These are phyloP conservation scores for Laticauda laticaudata DNA, from an alignment of 2,113 vertebrate genomes.

Conservation along the genomic window DNA sequence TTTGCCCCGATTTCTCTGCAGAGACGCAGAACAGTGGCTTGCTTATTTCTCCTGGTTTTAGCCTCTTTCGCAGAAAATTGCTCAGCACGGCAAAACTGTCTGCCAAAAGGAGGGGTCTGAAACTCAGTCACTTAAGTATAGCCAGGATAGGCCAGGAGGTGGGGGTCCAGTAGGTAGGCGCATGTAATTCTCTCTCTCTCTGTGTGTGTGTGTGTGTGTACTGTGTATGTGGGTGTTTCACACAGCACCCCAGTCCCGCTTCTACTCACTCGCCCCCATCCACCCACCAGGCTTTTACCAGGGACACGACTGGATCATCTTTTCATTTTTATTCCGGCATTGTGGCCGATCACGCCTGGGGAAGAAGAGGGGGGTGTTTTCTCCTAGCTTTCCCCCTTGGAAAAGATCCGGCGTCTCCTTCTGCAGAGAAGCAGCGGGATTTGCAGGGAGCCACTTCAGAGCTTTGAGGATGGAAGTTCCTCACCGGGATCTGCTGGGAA, in stretches of 20 bases:
- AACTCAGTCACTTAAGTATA: background rate
- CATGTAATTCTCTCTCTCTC: background rate
- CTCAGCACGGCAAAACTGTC: too few species aligned
- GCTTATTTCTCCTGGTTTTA: background rate
- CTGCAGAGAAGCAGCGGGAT: background rate
- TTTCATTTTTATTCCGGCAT: conserved; percentile 3
- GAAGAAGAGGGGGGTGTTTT: background rate
- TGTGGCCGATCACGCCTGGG: too few species aligned
- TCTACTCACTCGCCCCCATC: background rate
- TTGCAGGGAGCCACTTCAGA: background rate
- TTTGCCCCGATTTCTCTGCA: background rate
- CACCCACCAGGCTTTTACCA: background rate
- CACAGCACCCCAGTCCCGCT: background rate
- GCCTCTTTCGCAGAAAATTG: background rate
- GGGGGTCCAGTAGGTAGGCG: background rate
- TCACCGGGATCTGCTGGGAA: background rate
- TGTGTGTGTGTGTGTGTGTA: background rate
- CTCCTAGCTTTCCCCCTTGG: background rate
- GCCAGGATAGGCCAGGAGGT: background rate
- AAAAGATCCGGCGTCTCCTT: background rate
- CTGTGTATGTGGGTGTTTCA: background rate
- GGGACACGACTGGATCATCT: background rate
- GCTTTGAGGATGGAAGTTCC: background rate
- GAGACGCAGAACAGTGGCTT: background rate
- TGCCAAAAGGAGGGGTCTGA: background rate